These are phyloP conservation scores for Monoplex corrugatus DNA, from an alignment of 2,888 invertebrate genomes.

Conservation along the genomic window DNA sequence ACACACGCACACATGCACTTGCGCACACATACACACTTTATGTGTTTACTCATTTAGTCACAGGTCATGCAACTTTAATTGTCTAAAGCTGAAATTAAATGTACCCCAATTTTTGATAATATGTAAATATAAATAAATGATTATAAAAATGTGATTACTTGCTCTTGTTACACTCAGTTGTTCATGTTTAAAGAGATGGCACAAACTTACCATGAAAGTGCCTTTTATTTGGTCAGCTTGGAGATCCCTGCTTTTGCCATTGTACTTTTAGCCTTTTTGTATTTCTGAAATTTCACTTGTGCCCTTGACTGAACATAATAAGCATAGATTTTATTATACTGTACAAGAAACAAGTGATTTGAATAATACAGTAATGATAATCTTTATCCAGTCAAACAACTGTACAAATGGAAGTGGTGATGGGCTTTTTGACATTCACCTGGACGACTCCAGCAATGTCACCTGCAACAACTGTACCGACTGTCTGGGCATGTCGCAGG, in stretches of 20 bases:
- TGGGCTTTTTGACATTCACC: background rate
- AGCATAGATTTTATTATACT: no score
- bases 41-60: background rate
- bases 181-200: background rate
- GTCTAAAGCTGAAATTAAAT: background rate
- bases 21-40: background rate
- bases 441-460: background rate
- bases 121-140: no score
- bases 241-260: no score
- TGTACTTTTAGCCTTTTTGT: background rate
- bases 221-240: no score
- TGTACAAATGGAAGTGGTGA: constrained; percentile 48
- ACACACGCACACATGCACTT: no score
- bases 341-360: background rate
- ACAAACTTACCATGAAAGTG: no score
- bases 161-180: constrained; percentile 34
- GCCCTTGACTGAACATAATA: background rate
- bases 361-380: background rate
- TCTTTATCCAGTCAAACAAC: constrained; percentile 43
- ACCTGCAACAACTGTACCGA: constrained; percentile 65
- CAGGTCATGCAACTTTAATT: no score
- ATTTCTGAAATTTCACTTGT: background rate
- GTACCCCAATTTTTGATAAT: no score
- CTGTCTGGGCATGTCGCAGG: constrained; percentile 80
- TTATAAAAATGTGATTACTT: background rate